Conservation (phyloP, 2,888 invertebrate genomes). For the Mythimna impura region DNA sequence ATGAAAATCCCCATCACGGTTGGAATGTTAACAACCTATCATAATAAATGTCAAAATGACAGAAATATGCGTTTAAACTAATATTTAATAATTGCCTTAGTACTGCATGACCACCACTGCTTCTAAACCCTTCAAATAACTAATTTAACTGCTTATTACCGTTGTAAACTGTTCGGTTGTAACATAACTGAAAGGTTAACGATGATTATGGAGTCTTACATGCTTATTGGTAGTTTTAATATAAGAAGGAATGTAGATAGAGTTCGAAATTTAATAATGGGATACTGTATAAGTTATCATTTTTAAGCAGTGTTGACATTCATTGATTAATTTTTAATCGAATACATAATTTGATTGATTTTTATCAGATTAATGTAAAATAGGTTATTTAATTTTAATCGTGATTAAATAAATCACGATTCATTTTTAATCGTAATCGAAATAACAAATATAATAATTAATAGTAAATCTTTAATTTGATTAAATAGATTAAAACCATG, state of each 20-base stretch:
- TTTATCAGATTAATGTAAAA: too few species aligned
- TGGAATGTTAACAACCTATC: neutral
- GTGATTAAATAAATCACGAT: too few species aligned
- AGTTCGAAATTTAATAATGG: neutral
- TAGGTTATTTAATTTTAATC: too few species aligned
- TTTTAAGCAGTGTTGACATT: too few species aligned
- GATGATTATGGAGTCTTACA: constrained; percentile 1
- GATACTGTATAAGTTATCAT: too few species aligned
- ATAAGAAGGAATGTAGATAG: neutral
- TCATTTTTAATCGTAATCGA: too few species aligned
- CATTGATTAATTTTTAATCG: too few species aligned
- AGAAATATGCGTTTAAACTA: neutral
- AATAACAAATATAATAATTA: too few species aligned
- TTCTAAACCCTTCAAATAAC: neutral
- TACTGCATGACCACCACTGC: constrained; percentile 1
- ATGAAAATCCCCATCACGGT: neutral
- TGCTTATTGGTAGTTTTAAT: neutral
- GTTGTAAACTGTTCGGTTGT: neutral
- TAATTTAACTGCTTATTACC: constrained; percentile 11
- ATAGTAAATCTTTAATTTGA: too few species aligned
- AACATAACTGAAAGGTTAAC: neutral
- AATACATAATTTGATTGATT: too few species aligned
- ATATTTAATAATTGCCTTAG: neutral
- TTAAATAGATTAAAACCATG: too few species aligned
- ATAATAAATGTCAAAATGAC: constrained; percentile 1